Conservation (phyloP, 2,888 invertebrate species). For the Carpatolechia fugitivella region DNA sequence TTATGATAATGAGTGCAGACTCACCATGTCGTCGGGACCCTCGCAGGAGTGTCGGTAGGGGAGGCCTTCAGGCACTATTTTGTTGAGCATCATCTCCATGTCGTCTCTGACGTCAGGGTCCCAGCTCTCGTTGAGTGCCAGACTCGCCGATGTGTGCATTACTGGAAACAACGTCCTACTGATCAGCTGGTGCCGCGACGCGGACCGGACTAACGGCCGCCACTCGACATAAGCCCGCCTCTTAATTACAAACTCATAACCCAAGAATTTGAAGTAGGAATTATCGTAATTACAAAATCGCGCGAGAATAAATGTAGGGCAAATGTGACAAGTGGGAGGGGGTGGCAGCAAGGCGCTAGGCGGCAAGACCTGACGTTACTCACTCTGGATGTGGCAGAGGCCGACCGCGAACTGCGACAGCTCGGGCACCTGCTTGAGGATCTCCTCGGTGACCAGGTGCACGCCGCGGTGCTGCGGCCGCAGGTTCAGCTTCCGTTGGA, state of each 20-base stretch:
- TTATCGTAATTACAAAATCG: constrained; percentile 33
- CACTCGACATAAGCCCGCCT: constrained; percentile 2
- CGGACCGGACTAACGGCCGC: background rate
- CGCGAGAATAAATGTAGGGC: constrained; percentile 43
- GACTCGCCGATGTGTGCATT: constrained; percentile 98
- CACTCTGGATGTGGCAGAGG: constrained; percentile 97
- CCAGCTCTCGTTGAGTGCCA: constrained; percentile 98
- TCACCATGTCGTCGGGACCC: constrained; percentile 99
- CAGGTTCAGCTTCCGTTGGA: constrained; percentile 97
- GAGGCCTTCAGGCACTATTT: constrained; percentile 98
- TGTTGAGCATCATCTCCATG: constrained; percentile 99
- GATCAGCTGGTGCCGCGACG: constrained; percentile 49
- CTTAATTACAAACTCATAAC: constrained; percentile 25
- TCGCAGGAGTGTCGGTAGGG: constrained; percentile 98
- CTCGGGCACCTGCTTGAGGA: constrained; percentile 96
- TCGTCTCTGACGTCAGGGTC: constrained; percentile 98
- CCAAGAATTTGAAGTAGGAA: background rate
- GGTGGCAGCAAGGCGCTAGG: constrained; percentile 45
- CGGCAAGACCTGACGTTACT: constrained; percentile 77
- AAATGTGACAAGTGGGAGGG: constrained; percentile 58
- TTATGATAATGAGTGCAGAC: constrained; percentile 27
- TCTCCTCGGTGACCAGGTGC: constrained; percentile 98
- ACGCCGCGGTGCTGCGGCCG: constrained; percentile 97
- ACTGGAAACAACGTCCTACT: constrained; percentile 82
- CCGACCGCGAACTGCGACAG: constrained; percentile 96